Conservation (phyloP, 1,140 invertebrate species). For the Zophobas morio region DNA sequence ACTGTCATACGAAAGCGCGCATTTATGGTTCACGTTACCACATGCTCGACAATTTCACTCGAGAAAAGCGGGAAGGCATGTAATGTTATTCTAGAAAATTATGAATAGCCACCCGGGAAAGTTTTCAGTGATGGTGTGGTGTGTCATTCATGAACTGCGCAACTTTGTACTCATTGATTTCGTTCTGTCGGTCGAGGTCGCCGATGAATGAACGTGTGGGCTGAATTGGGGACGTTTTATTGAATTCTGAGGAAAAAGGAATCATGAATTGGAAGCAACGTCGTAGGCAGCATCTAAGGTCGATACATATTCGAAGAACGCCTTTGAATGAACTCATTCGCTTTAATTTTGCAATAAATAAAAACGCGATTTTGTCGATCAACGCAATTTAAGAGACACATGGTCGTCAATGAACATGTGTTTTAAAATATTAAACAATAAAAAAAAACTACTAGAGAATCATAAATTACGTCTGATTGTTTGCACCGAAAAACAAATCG, state of each 20-base stretch:
- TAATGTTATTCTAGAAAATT: neutral
- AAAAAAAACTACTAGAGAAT: too few species aligned
- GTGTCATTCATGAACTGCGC: conserved; percentile 42
- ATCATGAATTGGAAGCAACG: conserved; percentile 1
- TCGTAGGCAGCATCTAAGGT: neutral
- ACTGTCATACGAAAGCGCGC: neutral
- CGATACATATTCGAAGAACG: neutral
- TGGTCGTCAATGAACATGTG: neutral
- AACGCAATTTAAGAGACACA: neutral
- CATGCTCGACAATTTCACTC: neutral
- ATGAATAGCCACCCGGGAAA: neutral
- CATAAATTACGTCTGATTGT: too few species aligned
- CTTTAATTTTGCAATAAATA: neutral
- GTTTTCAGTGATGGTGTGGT: conserved; percentile 7
- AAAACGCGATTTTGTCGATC: neutral
- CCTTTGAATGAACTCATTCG: neutral
- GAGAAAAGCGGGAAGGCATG: neutral
- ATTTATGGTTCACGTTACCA: too few species aligned
- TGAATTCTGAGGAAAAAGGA: conserved; percentile 35
- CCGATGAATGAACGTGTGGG: conserved; percentile 37
- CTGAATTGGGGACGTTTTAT: conserved; percentile 43
- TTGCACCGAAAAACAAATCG: conserved; percentile 11
- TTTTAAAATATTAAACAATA: neutral
- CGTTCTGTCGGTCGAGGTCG: conserved; percentile 36
- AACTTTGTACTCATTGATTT: conserved; percentile 45